Base-by-base conservation (phyloP, 2,797 vertebrate genomes). In the Pteronotus mesoamericanus region DNA sequence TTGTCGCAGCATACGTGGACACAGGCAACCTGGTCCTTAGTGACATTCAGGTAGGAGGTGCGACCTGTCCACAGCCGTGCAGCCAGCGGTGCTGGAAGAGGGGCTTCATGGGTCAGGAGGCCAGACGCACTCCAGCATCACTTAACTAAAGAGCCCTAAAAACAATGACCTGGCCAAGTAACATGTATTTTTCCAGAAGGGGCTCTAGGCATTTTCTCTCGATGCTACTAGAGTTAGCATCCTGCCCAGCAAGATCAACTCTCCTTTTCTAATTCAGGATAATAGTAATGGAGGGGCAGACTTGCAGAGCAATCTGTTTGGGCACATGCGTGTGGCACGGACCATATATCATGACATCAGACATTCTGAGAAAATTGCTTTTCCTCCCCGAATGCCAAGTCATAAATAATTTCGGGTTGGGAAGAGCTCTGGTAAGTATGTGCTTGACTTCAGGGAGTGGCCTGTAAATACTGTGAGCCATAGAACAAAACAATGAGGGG, bases 341-440 rank as follows among this genome's bases (percentile, higher is more conserved):
- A 84, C 95, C 64, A 42, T 97, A 95, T 95, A 96, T 97, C 96
- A 97, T 87, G 91, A 94, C 96, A 96, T 97, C 84, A 93, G 97
- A 92, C 96, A n/a, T 89, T 96, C 91, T 39, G 89, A 97, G 96
- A 97, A 98, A 97, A 98, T 98, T 96, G 97, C 97, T 96, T 97
- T 97, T 96, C 96, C 95, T 93, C 91, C 86, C 83, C 96, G 96
- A 97, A 96, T 97, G 95, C 86, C 91, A 86, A 96, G 93, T 92
- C 93, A 93, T 97, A 97, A 97, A 97, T 97, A 94, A 97, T 92
- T 95, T 95, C 71, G 82, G 77, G 83, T 91, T 79, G 79, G 86
- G 91, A 91, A 95, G 94, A 91, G 89, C 74, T 89, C 92, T 88
- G 61, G 84, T 87, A 69, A 96, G 93, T 86, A 84, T 91, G 83